Evolutionary conservation across 2,888 invertebrate genomes (phyloP), one percentile per base, ranked within the genome.

Genomic region (Lasioglossum zephyrum): DNA sequence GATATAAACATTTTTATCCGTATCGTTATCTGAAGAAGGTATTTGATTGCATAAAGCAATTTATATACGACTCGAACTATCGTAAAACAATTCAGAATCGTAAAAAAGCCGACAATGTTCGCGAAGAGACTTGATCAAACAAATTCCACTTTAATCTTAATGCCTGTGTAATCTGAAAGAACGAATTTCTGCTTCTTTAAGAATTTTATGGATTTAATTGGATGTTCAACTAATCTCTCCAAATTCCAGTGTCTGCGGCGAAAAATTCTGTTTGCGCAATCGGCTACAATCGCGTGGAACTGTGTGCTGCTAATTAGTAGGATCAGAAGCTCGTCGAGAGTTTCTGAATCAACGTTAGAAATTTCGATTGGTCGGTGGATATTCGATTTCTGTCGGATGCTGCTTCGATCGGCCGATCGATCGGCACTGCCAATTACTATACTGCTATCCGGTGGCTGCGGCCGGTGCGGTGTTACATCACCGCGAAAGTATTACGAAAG

Each of bases 401-500:
- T 69, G 69, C 36, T 9, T 39, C 36, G 36, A 69, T 69, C 39
- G 31, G 31, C 31, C 31, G 69, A 69, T 69, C 69, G 26, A 49
- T 31, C 49, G 49, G 47, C 73, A 18, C 77, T 63, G 49, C 1
- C 26, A 77, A 73, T 77, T 73, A 31, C 41, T 6, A 39, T 60
- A 79, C 79, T 70, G 47, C 39, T 74, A 70, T 69, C 53, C 69
- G 6, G 36, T 41, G 18, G 18, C 6, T 26, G 31, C 22, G 53
- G n/a, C 41, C 36, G 60, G 47, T 41, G 13, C 13, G 31, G 18
- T 4, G 22, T 79, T 79, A 26, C 73, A 26, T 26, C 74, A 79
- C 39, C 16, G 44, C 57, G 70, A 57, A 70, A 80, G 31, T 76
- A 69, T 80, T 76, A 49, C 36, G 41, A 80, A 80, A 80, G 69